phyloP scores from a whole-genome alignment of 2,888 invertebrate species.

The Rhamnusium bicolor region DNA sequence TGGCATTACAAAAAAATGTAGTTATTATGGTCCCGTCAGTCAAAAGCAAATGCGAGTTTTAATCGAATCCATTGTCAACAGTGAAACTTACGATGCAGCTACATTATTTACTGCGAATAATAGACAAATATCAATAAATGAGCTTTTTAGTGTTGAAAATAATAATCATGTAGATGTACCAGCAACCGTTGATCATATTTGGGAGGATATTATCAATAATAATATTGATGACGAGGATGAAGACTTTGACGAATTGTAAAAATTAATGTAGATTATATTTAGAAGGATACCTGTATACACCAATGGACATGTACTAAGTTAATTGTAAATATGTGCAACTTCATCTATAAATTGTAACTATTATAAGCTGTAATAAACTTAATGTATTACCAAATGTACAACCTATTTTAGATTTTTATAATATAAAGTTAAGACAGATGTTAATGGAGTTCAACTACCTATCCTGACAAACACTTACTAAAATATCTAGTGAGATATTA shows the following conservation, averaged over 20 bases:
- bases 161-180: conserved; percentile 2
- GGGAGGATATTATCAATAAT: conserved; percentile 17
- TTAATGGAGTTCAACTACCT: too few species aligned
- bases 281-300: neutral
- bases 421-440: too few species aligned
- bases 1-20: conserved; percentile 36
- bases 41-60: conserved; percentile 53
- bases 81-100: conserved; percentile 46
- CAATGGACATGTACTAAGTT: conserved; percentile 16
- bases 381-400: neutral
- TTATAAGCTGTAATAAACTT: conserved; percentile 5
- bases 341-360: conserved; percentile 23
- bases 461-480: too few species aligned
- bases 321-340: conserved; percentile 18
- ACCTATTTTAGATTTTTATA: neutral
- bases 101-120: conserved; percentile 35
- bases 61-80: conserved; percentile 47
- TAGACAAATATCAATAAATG: conserved; percentile 16
- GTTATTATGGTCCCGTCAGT: conserved; percentile 50
- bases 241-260: too few species aligned
- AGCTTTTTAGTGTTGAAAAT: neutral
- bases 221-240: conserved; percentile 13
- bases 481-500: too few species aligned
- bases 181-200: conserved; percentile 13
- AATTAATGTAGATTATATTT: too few species aligned